Evolutionary conservation across 2,113 vertebrate genomes (phyloP).

Genomic region (Coryphaenoides rupestris): DNA sequence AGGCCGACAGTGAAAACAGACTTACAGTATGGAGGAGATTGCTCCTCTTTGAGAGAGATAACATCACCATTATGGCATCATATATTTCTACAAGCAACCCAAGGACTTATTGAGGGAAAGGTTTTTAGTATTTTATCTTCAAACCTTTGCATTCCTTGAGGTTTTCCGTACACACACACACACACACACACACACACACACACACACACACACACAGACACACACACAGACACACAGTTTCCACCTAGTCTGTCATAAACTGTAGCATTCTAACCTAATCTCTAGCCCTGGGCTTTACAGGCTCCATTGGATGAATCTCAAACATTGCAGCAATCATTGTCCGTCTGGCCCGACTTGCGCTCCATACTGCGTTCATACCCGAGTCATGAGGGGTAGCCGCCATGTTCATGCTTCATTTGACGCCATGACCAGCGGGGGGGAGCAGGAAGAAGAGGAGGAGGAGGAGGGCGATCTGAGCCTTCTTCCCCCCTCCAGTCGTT

Average conservation of each 20-base stretch:
- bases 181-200: slow-evolving; percentile 17
- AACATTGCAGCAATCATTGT: slow-evolving; percentile 64
- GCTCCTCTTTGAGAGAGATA: too few species aligned
- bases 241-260: slow-evolving; percentile 32
- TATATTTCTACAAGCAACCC: slow-evolving; percentile 5
- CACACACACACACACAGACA: slow-evolving; percentile 15
- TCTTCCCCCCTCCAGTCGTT: slow-evolving; percentile 39
- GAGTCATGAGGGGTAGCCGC: too few species aligned
- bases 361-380: slow-evolving; percentile 30
- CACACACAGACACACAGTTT: slow-evolving; percentile 12
- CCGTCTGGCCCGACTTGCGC: slow-evolving; percentile 42
- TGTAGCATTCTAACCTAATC: slow-evolving; percentile 19
- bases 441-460: too few species aligned
- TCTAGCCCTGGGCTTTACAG: slow-evolving; percentile 34
- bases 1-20: too few species aligned
- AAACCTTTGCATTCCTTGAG: slow-evolving; percentile 20
- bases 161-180: slow-evolving; percentile 26
- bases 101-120: slow-evolving; percentile 6
- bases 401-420: slow-evolving; percentile 56
- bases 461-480: slow-evolving; percentile 23
- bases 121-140: background rate
- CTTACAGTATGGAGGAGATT: too few species aligned
- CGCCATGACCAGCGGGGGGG: slow-evolving; percentile 57
- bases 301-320: slow-evolving; percentile 59
- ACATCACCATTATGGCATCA: too few species aligned